Evolutionary conservation across 1,140 invertebrate genomes (phyloP).

Genomic region (Bombus impatiens): DNA sequence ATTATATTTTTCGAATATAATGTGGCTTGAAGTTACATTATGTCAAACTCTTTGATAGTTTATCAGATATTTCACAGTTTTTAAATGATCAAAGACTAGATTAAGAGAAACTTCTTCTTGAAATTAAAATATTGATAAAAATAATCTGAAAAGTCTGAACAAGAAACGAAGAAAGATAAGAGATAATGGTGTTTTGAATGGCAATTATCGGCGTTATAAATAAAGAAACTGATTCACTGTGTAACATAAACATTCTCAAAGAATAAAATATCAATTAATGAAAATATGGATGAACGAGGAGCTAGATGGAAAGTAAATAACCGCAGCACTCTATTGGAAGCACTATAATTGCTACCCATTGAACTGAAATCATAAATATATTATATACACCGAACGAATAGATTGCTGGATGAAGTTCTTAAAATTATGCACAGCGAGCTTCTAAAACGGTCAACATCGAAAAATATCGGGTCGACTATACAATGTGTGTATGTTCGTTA

Average conservation of each 20-base stretch:
- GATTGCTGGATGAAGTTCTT: not conserved
- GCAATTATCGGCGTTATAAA: not conserved
- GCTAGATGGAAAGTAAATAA: constrained; percentile 15
- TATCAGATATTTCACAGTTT: not conserved
- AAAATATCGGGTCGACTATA: constrained; percentile 14
- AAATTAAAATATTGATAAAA: not conserved
- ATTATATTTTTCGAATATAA: not conserved
- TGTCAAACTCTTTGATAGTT: not conserved
- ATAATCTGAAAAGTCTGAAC: not conserved
- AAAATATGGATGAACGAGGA: not conserved
- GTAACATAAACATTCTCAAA: not conserved
- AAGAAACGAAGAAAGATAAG: not conserved
- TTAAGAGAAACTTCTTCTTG: not conserved
- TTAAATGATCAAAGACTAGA: not conserved
- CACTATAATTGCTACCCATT: constrained; percentile 13
- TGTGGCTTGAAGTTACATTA: not conserved
- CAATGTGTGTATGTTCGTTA: constrained; percentile 5
- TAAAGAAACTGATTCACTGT: not conserved
- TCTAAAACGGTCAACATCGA: constrained; percentile 9
- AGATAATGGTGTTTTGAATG: not conserved
- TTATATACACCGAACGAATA: constrained; percentile 1
- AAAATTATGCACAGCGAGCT: constrained; percentile 18
- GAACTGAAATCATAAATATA: constrained; percentile 1
- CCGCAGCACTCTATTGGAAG: constrained; percentile 23
- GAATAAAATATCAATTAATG: not conserved